Base-by-base conservation (phyloP, 2,888 invertebrate species). In the Zygogramma bicolorata region DNA sequence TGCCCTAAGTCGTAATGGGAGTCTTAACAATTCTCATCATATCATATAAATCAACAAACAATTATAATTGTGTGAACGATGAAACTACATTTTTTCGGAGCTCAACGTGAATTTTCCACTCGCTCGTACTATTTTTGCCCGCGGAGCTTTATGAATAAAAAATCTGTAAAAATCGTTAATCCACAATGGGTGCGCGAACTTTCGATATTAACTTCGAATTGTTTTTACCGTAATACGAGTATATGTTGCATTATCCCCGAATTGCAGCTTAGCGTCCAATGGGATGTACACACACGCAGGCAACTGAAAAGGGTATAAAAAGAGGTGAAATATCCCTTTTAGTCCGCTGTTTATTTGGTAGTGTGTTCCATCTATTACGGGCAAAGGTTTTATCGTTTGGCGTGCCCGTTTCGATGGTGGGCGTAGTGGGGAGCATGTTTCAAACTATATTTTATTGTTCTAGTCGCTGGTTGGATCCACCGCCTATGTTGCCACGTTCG, bases 391-490 rank as follows among this genome's bases (percentile, higher is more conserved):
- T 69, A 73, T 73, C 61, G 73, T 60, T 69, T 38, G 18, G 57
- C 66, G 57, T 31, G 61, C 65, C 69, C 69, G 62, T 53, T 62
- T 68, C 40, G 40, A 58, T 42, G 15, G 58, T 53, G 42, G 69
- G 68, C 65, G 68, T 22, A 69, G 69, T 68, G 73, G 66, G 66
- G 69, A 57, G 58, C 69, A 65, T 69, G 66, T 73, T 73, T 62
- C 59, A 73, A 73, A 73, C 73, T 69, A 73, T 73, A 73, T 69
- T 73, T 73, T 73, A 73, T 66, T 61, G 73, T 62, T 69, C 61
- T 62, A 15, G 62, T 22, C 34, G 62, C 60, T 68, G 61, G 68
- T 46, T 62, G 66, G 57, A 13, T 53, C 0, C 53, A 13, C 27
- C n/a, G 6, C 0, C 5, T 10, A 7, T 6, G 27, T 25, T 53